Evolutionary conservation across 2,113 vertebrate genomes (phyloP), one percentile per base, ranked within the genome.

Genomic region (Noturus placidus): DNA sequence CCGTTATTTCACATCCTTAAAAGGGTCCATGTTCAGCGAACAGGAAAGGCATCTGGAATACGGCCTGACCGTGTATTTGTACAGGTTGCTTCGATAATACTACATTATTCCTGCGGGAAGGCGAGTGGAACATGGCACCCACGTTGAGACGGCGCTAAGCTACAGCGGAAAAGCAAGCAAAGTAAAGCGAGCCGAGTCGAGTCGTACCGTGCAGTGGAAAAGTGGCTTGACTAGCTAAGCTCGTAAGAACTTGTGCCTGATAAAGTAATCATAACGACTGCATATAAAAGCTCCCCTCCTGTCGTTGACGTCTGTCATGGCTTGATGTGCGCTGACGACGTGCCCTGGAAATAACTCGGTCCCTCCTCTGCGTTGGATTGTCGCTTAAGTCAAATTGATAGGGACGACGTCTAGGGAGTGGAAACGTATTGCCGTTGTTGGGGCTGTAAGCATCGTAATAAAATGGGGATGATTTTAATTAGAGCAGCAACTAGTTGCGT

Each of bases 201-300:
- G 42, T 46, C 42, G 42, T 46, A 46, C 42, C 42, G 42, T 46
- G 42, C 42, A 46, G 42, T 46, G 42, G 42, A 46, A 46, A 46
- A 46, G 42, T 46, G 42, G 5, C 42, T 76, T 35, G 81, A 90
- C 87, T 78, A 80, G 84, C 91, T 87, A 33, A 38, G 86, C 83
- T 77, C 56, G 67, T 74, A 76, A 87, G 87, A 90, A 87, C 86
- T 89, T 70, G 76, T 82, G 56, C 88, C 89, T 85, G 91, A 89
- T 91, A 86, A 90, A 90, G 86, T 89, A 82, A 90, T 90, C 84
- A 83, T 84, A 84, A 86, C 82, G 83, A 92, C 88, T 67, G 85
- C 65, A 78, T 80, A 88, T 69, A 83, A 91, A 85, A 89, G 57
- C 57, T 69, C 86, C 84, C 88, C 57, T 76, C 83, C 90, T 87